Conservation (phyloP, 2,888 invertebrate species). For the Hetaerina titia region DNA sequence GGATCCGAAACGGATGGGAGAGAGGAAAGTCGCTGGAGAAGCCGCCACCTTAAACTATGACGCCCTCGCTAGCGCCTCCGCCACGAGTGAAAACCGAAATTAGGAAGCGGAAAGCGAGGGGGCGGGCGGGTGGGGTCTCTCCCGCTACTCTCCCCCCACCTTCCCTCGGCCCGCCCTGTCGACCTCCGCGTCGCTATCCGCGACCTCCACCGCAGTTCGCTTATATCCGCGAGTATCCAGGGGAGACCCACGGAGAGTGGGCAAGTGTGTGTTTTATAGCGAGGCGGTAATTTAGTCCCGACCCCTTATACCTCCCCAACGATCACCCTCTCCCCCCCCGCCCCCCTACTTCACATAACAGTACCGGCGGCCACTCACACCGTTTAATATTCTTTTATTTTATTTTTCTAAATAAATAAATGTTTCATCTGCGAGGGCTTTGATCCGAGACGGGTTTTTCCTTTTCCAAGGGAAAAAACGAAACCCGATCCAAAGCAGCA, state of each 20-base stretch:
- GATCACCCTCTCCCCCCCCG: background rate
- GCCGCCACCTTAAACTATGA: background rate
- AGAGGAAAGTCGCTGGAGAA: background rate
- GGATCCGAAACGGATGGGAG: background rate
- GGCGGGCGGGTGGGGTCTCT: background rate
- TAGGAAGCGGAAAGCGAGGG: conserved; percentile 27
- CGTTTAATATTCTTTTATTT: background rate
- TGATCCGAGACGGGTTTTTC: background rate
- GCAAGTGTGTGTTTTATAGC: background rate
- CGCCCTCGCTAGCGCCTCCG: background rate
- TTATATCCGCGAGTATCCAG: background rate
- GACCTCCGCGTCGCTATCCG: background rate
- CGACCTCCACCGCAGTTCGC: conserved; percentile 26
- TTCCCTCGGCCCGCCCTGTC: background rate
- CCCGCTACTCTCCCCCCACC: background rate
- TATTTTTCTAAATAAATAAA: background rate
- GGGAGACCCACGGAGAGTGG: background rate
- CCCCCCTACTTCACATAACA: background rate
- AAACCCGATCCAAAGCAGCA: background rate
- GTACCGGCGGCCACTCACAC: conserved; percentile 3
- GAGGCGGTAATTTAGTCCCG: conserved; percentile 15
- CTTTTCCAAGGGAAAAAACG: background rate
- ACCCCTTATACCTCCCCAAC: background rate
- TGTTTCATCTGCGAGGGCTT: conserved; percentile 21
- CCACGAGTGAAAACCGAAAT: conserved; percentile 18